A percentile compares a stretch with the other conserved stretches of the same genome.
Evolutionary conservation across 2,888 invertebrate species (phyloP).

Genomic region (Eupithecia subfuscata): DNA sequence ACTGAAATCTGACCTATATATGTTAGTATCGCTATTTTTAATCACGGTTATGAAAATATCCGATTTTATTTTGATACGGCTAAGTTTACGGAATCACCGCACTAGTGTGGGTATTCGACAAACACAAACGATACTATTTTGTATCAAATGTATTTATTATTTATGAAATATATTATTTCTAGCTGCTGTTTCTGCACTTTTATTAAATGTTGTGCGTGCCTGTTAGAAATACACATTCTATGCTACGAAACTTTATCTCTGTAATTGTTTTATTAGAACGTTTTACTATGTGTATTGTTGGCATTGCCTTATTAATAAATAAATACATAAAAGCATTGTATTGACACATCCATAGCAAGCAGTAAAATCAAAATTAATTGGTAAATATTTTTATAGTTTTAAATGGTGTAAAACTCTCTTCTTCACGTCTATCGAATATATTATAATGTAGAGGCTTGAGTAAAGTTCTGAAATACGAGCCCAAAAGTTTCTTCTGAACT

Average conservation of each 20-base stretch:
- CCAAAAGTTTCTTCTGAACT: constrained; percentile 12
- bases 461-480: constrained; percentile 6
- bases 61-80: background rate
- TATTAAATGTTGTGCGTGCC: too few relatives aligned
- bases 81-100: background rate
- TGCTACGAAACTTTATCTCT: too few relatives aligned
- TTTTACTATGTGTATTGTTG: too few relatives aligned
- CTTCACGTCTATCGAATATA: background rate
- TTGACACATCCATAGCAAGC: background rate
- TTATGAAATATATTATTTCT: too few relatives aligned
- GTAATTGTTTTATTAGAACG: too few relatives aligned
- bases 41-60: background rate
- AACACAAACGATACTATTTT: background rate
- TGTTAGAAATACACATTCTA: too few relatives aligned
- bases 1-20: background rate
- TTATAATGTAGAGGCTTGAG: background rate
- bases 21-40: background rate
- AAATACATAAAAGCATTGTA: background rate
- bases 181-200: too few relatives aligned
- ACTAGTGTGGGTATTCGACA: background rate
- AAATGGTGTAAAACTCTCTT: background rate
- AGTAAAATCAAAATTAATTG: background rate
- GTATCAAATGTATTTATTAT: background rate
- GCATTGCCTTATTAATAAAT: background rate
- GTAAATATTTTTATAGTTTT: background rate